phyloP scores from a whole-genome alignment of 1,140 invertebrate species.

The Gyrodactylus bullatarudis region DNA sequence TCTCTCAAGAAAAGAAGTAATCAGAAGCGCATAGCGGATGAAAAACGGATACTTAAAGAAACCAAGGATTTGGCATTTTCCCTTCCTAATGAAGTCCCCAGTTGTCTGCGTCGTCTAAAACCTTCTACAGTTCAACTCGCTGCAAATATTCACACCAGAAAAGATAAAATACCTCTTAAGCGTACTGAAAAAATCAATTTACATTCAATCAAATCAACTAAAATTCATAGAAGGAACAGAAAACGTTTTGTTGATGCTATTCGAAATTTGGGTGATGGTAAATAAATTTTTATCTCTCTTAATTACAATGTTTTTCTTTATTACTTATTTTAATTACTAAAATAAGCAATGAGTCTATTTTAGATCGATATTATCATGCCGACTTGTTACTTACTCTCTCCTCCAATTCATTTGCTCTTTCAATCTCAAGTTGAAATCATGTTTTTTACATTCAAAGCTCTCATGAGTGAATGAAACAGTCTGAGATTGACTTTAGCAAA shows the following conservation, averaged over 20 bases:
- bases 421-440: not conserved
- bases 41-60: not conserved
- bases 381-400: no score
- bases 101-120: not conserved
- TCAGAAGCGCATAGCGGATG: not conserved
- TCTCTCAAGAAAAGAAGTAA: not conserved
- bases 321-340: no score
- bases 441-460: not conserved
- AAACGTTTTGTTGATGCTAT: not conserved
- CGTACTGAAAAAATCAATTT: not conserved
- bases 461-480: no score
- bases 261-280: not conserved
- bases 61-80: not conserved
- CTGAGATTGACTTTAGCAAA: no score
- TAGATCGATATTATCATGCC: not conserved
- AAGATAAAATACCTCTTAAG: not conserved
- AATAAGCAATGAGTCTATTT: not conserved
- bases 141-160: not conserved
- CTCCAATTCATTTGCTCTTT: not conserved
- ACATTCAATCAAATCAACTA: not conserved
- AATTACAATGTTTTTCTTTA: not conserved
- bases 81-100: not conserved
- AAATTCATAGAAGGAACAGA: not conserved
- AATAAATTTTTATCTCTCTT: not conserved
- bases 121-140: not conserved